Conservation (phyloP, 2,113 vertebrate genomes). For the Tapirus terrestris region DNA sequence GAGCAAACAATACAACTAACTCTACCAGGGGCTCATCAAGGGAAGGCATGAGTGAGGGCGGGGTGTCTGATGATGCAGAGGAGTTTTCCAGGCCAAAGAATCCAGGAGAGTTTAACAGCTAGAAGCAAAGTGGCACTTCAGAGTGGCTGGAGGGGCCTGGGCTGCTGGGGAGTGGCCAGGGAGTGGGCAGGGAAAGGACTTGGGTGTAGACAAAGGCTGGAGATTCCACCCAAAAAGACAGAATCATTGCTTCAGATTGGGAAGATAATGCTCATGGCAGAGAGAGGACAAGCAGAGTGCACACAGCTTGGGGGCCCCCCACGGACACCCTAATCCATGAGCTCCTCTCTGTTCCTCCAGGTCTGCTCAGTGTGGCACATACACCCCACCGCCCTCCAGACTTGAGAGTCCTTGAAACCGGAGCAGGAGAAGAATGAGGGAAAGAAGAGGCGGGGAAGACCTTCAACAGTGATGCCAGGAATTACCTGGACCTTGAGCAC, state of each 20-base stretch:
- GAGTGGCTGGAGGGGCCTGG: not conserved
- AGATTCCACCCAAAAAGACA: not conserved
- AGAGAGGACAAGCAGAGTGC: too few relatives aligned
- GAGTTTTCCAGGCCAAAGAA: constrained; percentile 20
- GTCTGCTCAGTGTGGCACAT: accelerated
- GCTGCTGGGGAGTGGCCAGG: not conserved
- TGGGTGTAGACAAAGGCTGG: not conserved
- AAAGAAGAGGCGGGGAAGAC: not conserved
- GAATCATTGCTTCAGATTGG: too few relatives aligned
- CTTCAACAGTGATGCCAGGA: accelerated
- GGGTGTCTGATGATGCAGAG: not conserved
- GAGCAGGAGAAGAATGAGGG: not conserved
- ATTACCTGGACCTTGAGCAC: not conserved
- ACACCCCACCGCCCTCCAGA: not conserved
- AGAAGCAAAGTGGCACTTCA: not conserved
- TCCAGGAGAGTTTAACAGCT: not conserved
- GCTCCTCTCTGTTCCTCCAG: not conserved
- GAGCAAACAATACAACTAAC: not conserved
- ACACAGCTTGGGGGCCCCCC: not conserved
- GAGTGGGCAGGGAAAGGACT: not conserved
- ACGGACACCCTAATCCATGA: not conserved
- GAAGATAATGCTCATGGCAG: not conserved
- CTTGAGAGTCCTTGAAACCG: not conserved
- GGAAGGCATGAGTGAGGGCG: not conserved
- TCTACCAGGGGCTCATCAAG: not conserved